phyloP scores from a whole-genome alignment of 2,113 vertebrate genomes.

The Sisor rabdophorus region DNA sequence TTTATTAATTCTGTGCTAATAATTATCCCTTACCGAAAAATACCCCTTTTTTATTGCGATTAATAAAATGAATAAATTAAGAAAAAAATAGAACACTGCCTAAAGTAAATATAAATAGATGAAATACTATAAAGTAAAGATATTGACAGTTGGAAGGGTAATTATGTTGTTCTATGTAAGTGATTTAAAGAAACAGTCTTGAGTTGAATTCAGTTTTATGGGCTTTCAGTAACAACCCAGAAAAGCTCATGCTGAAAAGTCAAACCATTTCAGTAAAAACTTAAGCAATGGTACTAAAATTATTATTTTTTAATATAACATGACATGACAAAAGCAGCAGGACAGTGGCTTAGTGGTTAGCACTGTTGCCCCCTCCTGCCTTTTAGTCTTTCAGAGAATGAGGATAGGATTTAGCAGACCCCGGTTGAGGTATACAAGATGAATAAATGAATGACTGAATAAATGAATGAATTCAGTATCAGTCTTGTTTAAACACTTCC shows the following conservation, averaged over 20 bases:
- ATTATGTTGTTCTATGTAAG: neutral
- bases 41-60: too few species aligned
- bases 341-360: too few species aligned
- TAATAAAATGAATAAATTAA: too few species aligned
- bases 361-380: too few species aligned
- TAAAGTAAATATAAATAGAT: neutral
- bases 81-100: neutral
- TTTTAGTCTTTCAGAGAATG: too few species aligned
- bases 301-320: conserved; percentile 22
- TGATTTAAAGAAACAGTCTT: neutral
- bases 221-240: conserved; percentile 16
- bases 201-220: neutral
- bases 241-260: neutral
- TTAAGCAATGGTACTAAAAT: conserved; percentile 7
- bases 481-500: conserved; percentile 16
- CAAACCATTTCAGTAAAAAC: conserved; percentile 34
- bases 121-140: neutral
- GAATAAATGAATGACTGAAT: too few species aligned
- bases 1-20: too few species aligned
- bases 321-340: too few species aligned
- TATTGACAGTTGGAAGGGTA: neutral
- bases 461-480: conserved; percentile 39
- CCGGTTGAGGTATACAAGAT: too few species aligned
- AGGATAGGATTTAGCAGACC: too few species aligned
- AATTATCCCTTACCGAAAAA: too few species aligned